Conservation (phyloP, 2,888 invertebrate species). For the Calameuta idolon region DNA sequence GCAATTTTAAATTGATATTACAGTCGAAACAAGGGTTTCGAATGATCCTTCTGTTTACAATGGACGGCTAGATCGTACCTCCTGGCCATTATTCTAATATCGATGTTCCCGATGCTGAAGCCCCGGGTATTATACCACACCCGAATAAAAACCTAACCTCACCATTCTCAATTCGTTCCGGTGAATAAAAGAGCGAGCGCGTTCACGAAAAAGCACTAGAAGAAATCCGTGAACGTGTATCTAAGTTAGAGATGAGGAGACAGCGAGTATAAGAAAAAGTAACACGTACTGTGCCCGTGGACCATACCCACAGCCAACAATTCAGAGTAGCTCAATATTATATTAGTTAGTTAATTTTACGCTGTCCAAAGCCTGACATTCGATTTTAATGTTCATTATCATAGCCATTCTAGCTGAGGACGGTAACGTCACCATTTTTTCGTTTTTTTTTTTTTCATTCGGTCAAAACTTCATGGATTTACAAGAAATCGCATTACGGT, state of each 20-base stretch:
- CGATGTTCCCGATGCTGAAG: not conserved
- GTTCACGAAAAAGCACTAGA: not conserved
- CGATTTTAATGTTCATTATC: constrained; percentile 8
- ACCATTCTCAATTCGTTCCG: constrained; percentile 9
- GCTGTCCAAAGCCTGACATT: constrained; percentile 3
- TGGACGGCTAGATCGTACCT: not conserved
- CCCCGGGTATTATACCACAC: not conserved
- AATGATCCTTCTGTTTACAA: not conserved
- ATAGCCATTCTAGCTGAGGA: not conserved
- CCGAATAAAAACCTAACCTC: not conserved
- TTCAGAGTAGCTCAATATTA: not conserved
- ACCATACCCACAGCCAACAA: not conserved
- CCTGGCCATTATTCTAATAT: constrained; percentile 4
- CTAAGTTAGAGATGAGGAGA: not conserved
- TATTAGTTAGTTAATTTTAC: constrained; percentile 4
- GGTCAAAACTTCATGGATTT: not conserved
- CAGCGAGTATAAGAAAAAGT: not conserved
- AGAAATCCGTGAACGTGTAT: not conserved
- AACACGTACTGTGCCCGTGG: not conserved
- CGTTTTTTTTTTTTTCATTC: not conserved
- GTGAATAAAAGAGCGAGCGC: constrained; percentile 3
- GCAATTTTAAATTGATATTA: not conserved
- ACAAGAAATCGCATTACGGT: not conserved
- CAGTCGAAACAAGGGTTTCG: constrained; percentile 4
- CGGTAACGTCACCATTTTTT: not conserved